Conservation (phyloP, 2,888 invertebrate species). For the Scaptomyza flava region DNA sequence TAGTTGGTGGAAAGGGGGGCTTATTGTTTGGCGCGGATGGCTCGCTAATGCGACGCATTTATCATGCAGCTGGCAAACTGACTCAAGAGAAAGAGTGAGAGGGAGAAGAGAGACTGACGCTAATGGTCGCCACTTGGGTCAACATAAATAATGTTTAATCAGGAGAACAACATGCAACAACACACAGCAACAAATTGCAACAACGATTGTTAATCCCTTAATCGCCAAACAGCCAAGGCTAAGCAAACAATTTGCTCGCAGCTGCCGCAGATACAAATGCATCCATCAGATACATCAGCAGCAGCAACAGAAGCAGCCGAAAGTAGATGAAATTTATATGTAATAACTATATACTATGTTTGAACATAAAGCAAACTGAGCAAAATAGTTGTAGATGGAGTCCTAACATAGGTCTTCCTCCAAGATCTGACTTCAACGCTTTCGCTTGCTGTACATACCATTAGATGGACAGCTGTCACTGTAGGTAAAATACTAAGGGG, state of each 20-base stretch:
- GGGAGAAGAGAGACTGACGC: constrained; percentile 40
- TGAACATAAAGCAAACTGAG: neutral
- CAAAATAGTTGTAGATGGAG: neutral
- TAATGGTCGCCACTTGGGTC: constrained; percentile 72
- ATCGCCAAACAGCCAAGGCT: constrained; percentile 44
- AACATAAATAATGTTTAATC: constrained; percentile 72
- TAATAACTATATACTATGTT: neutral
- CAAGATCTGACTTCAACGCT: no score
- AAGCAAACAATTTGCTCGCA: constrained; percentile 29
- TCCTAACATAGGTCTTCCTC: no score
- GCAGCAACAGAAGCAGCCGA: constrained; percentile 1
- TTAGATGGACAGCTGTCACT: no score
- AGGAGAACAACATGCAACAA: constrained; percentile 34
- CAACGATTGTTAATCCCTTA: constrained; percentile 46
- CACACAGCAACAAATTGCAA: constrained; percentile 23
- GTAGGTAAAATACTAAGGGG: no score
- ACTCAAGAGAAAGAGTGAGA: neutral
- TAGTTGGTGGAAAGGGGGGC: neutral
- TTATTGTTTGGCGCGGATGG: constrained; percentile 59
- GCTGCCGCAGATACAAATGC: constrained; percentile 40
- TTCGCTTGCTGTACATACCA: no score
- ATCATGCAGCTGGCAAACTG: constrained; percentile 61
- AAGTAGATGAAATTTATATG: neutral
- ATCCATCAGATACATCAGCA: constrained; percentile 34
- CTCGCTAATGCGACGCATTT: constrained; percentile 71